phyloP scores from a whole-genome alignment of 2,113 vertebrate genomes.

The Irena cyanogastra region DNA sequence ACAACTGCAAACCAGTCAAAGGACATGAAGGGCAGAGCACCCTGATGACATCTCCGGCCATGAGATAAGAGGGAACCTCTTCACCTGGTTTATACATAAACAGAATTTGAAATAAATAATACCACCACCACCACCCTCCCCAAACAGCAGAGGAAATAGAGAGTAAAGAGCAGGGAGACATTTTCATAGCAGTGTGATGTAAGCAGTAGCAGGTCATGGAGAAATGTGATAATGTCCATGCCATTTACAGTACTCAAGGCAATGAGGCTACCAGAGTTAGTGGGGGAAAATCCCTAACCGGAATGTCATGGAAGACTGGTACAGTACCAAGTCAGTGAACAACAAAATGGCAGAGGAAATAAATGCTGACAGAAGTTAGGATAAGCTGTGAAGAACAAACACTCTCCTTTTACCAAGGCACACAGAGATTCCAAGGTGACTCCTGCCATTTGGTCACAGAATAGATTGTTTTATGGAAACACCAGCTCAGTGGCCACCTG shows the following conservation, averaged over 20 bases:
- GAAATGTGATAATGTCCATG: fast-evolving
- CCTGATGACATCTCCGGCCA: too few species aligned
- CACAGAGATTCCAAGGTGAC: not conserved
- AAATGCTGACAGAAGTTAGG: not conserved
- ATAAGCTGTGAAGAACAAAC: not conserved
- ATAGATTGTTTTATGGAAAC: not conserved
- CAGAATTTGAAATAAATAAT: not conserved
- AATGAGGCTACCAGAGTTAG: not conserved
- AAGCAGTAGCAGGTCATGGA: not conserved
- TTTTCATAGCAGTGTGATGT: not conserved
- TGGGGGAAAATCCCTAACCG: not conserved
- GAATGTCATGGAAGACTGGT: not conserved
- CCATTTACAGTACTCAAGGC: not conserved
- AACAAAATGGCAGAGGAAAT: not conserved
- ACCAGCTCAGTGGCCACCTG: not conserved
- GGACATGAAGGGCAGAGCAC: not conserved
- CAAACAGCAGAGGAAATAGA: not conserved
- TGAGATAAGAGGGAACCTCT: not conserved
- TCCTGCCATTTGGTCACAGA: not conserved
- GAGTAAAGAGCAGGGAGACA: not conserved
- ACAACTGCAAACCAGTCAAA: not conserved
- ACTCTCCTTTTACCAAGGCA: not conserved
- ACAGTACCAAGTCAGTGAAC: not conserved
- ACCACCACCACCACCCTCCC: too few species aligned
- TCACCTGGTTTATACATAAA: not conserved